Conservation (phyloP, 2,113 vertebrate species). For the Cyprinodon tularosa region DNA sequence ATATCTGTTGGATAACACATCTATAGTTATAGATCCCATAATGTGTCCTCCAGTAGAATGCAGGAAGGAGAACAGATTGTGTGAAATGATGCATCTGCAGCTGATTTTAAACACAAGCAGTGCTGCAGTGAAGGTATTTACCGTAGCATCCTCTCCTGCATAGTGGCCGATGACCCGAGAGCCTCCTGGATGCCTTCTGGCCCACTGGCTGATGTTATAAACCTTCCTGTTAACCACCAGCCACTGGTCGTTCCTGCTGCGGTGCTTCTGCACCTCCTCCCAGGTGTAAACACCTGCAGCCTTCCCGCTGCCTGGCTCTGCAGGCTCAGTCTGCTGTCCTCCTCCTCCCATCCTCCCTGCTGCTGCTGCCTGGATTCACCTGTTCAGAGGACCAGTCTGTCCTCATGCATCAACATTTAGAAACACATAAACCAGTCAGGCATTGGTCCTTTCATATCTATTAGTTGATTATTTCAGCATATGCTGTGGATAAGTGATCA, state of each 20-base stretch:
- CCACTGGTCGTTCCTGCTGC: constrained; percentile 88
- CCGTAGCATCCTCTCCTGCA: constrained; percentile 89
- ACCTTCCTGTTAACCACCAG: constrained; percentile 93
- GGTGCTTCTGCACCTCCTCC: constrained; percentile 92
- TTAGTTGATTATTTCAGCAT: neutral
- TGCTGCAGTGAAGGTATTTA: too few species aligned
- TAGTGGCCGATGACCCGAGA: constrained; percentile 90
- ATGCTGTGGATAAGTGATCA: neutral
- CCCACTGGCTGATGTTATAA: constrained; percentile 91
- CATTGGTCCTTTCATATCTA: too few species aligned
- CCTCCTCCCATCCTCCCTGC: constrained; percentile 52
- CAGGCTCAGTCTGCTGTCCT: constrained; percentile 51
- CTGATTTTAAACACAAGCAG: too few species aligned
- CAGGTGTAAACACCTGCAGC: constrained; percentile 79
- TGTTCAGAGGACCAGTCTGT: constrained; percentile 17
- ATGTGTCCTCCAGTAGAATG: too few species aligned
- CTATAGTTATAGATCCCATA: too few species aligned
- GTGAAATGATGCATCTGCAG: too few species aligned
- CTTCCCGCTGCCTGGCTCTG: constrained; percentile 7
- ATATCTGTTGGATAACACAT: too few species aligned
- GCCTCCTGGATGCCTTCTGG: constrained; percentile 88
- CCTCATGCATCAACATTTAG: constrained; percentile 21
- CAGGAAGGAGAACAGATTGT: too few species aligned
- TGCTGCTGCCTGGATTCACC: constrained; percentile 17
- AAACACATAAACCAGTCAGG: neutral